Percentiles rank a stretch among this genome's conserved stretches.
These are phyloP conservation scores for Ptychadena robeensis DNA, from an alignment of 2,797 vertebrate genomes.

Conservation along the genomic window DNA sequence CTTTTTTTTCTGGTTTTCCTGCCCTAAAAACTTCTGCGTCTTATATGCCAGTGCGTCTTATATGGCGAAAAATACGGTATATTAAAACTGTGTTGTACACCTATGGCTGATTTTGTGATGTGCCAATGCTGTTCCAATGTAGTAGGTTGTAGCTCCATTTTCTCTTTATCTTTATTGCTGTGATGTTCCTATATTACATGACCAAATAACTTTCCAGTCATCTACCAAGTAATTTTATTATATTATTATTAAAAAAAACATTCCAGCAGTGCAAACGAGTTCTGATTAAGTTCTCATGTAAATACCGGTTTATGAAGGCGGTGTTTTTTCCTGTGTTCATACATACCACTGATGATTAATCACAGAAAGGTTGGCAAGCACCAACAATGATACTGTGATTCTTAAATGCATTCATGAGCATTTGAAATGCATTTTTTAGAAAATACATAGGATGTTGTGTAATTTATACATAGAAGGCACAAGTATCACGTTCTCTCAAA, in stretches of 20 bases:
- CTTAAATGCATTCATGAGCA: background rate
- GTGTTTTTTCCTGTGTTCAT: slow-evolving; percentile 35
- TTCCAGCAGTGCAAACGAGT: slow-evolving; percentile 46
- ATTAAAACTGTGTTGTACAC: too few species aligned
- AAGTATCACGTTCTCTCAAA: slow-evolving; percentile 79
- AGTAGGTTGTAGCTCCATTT: too few species aligned
- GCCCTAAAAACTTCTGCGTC: too few species aligned
- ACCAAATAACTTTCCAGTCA: slow-evolving; percentile 47
- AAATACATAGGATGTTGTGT: slow-evolving; percentile 70
- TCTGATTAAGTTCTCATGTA: slow-evolving; percentile 45
- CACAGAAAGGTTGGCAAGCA: slow-evolving; percentile 55
- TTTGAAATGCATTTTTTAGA: slow-evolving; percentile 61
- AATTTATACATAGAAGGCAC: slow-evolving; percentile 77
- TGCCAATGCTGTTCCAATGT: too few species aligned
- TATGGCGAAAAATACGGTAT: too few species aligned
- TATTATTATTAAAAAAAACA: slow-evolving; percentile 43
- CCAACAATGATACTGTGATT: slow-evolving; percentile 63
- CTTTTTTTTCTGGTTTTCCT: too few species aligned
- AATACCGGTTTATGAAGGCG: slow-evolving; percentile 37
- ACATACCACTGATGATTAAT: background rate
- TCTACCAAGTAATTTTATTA: slow-evolving; percentile 33
- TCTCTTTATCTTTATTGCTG: too few species aligned
- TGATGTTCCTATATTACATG: too few species aligned
- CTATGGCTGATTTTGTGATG: too few species aligned
- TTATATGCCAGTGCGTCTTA: too few species aligned